A percentile compares a stretch with the other conserved stretches of the same genome.
Conservation (phyloP, 2,113 vertebrate species). For the Neolamprologus variostigma region DNA sequence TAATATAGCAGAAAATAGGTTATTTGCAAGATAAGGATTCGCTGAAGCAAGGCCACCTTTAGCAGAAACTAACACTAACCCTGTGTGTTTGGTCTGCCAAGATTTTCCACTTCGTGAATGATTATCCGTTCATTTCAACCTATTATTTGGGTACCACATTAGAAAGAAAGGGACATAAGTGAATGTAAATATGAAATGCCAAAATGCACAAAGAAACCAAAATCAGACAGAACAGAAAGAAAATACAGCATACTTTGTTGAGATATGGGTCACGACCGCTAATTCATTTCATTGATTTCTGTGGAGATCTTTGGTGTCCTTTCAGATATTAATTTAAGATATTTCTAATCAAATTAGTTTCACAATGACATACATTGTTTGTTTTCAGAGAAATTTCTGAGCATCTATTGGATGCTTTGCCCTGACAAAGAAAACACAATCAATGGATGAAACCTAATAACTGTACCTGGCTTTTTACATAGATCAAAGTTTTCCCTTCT, state of each 20-base stretch:
- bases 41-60: background rate
- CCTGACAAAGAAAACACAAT: background rate
- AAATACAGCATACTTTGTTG: background rate
- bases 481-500: background rate
- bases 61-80: background rate
- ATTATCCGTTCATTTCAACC: background rate
- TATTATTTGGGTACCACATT: background rate
- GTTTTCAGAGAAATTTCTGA: background rate
- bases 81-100: background rate
- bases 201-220: background rate
- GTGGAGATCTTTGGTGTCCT: background rate
- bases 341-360: background rate
- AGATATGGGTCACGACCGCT: background rate
- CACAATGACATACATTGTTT: background rate
- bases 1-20: background rate
- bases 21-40: background rate
- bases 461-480: background rate
- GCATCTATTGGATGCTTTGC: background rate
- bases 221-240: background rate
- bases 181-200: background rate
- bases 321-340: background rate
- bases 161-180: background rate
- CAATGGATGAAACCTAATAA: background rate
- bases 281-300: background rate
- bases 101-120: background rate